Percentiles rank a stretch among this genome's conserved stretches.
Conservation (phyloP, 2,888 invertebrate genomes). For the Cephus sareptanus region DNA sequence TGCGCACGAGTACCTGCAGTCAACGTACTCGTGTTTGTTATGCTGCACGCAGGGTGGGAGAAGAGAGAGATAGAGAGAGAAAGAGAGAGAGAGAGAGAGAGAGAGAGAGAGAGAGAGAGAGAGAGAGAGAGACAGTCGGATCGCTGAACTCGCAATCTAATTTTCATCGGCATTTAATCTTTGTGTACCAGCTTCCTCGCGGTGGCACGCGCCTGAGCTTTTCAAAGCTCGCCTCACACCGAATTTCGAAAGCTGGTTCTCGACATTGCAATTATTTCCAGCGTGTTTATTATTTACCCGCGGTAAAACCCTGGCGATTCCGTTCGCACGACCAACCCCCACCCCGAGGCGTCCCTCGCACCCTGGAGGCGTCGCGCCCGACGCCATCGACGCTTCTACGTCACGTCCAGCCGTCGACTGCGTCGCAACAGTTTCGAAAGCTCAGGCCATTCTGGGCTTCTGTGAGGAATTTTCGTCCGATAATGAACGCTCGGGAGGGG, state of each 20-base stretch:
- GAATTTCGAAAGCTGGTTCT: slow-evolving; percentile 36
- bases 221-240: slow-evolving; percentile 40
- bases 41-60: neutral
- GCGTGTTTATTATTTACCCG: slow-evolving; percentile 41
- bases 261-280: slow-evolving; percentile 44
- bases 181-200: slow-evolving; percentile 39
- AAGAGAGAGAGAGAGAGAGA: too few species aligned
- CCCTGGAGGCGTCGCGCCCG: too few species aligned
- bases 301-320: neutral
- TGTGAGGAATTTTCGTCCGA: too few species aligned
- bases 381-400: too few species aligned
- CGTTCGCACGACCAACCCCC: neutral
- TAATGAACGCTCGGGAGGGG: too few species aligned
- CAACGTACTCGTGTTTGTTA: neutral
- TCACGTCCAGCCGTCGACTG: too few species aligned
- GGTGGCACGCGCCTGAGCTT: slow-evolving; percentile 47
- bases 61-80: too few species aligned
- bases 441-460: too few species aligned
- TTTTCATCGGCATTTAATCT: slow-evolving; percentile 59
- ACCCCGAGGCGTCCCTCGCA: too few species aligned
- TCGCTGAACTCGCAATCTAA: slow-evolving; percentile 52
- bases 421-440: too few species aligned
- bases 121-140: neutral
- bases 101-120: too few species aligned
- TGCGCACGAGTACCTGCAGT: neutral